A percentile compares a stretch with the other conserved stretches of the same genome.
Conservation (phyloP, 2,888 invertebrate genomes). For the Cecidostiba fungosa region DNA sequence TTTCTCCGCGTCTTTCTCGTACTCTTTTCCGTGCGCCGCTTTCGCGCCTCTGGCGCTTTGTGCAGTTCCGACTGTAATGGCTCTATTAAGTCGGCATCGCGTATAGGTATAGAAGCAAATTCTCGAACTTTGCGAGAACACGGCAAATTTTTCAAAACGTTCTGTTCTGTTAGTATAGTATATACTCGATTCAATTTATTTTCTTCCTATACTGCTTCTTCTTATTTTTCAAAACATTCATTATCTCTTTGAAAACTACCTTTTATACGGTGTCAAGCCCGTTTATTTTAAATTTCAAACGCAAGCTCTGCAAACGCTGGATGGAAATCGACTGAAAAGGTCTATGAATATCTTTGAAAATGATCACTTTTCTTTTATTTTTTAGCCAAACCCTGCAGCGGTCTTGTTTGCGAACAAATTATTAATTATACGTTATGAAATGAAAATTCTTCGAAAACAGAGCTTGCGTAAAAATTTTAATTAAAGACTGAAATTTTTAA, state of each 20-base stretch:
- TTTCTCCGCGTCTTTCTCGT: background rate
- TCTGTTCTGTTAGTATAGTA: no score
- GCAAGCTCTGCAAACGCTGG: background rate
- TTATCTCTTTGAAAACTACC: background rate
- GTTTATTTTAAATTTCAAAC: background rate
- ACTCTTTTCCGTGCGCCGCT: constrained; percentile 2
- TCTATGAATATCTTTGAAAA: no score
- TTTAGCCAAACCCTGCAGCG: no score
- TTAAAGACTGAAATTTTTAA: no score
- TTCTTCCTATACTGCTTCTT: background rate
- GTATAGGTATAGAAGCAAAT: constrained; percentile 39
- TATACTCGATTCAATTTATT: constrained; percentile 6
- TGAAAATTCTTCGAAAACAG: no score
- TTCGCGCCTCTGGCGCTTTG: constrained; percentile 42
- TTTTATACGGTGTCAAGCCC: background rate
- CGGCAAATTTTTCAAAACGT: background rate
- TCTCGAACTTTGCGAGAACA: constrained; percentile 20
- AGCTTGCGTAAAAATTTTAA: no score
- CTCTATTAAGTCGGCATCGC: constrained; percentile 34
- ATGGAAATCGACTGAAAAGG: background rate
- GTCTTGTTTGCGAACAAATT: no score
- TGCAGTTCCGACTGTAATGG: constrained; percentile 22
- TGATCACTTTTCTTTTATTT: no score
- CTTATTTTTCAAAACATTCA: background rate
- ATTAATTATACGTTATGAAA: no score